phyloP scores from a whole-genome alignment of 30 jellyfish, hydroid and myxozoan genomes.

The Calvadosia cruxmelitensis region DNA sequence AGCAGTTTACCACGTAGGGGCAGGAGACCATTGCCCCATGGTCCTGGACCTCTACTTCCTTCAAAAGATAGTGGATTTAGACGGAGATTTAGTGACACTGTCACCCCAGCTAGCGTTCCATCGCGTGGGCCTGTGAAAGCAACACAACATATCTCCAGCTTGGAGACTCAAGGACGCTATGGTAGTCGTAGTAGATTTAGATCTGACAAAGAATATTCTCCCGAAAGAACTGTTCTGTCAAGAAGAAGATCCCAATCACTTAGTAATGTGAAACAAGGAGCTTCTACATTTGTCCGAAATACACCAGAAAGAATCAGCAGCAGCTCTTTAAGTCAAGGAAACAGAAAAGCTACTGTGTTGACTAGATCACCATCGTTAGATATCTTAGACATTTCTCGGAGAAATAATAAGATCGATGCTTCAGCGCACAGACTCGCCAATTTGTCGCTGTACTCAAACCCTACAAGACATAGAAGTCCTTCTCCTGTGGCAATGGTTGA shows the following conservation, averaged over 20 bases:
- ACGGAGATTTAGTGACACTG: constrained; percentile 12
- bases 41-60: constrained; percentile 59
- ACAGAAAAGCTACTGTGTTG: constrained; percentile 19
- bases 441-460: neutral
- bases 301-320: constrained; percentile 5
- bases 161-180: neutral
- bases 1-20: constrained; percentile 3
- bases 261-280: constrained; percentile 3
- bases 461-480: neutral
- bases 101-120: neutral
- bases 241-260: constrained; percentile 34
- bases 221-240: constrained; percentile 4
- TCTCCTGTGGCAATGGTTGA: constrained; percentile 32
- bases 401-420: neutral
- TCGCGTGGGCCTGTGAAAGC: constrained; percentile 42
- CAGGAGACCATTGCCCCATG: constrained; percentile 48
- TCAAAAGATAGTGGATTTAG: neutral
- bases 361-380: constrained; percentile 68
- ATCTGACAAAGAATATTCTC: neutral
- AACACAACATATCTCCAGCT: constrained; percentile 8
- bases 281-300: constrained; percentile 1
- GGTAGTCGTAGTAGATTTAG: neutral
- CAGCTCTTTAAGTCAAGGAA: constrained; percentile 26
- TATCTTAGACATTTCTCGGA: constrained; percentile 6
- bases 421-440: neutral